A percentile compares a stretch with the other conserved stretches of the same genome.
Conservation (phyloP, 2,113 vertebrate species). For the Seriola quinqueradiata region DNA sequence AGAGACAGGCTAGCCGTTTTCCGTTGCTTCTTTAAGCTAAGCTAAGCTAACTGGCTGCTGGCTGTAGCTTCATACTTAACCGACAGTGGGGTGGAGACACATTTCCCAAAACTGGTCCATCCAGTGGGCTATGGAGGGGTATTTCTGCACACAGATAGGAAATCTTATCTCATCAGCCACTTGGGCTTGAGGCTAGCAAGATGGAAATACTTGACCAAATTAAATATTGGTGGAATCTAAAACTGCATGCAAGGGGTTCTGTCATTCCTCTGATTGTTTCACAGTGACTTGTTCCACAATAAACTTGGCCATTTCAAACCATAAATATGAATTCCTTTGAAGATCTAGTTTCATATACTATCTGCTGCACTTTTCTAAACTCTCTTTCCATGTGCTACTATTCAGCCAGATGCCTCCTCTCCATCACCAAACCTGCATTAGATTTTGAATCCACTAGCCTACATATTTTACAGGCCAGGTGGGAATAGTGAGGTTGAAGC, state of each 20-base stretch:
- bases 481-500: conserved; percentile 70
- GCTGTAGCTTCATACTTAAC: background rate
- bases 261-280: conserved; percentile 18
- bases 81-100: conserved; percentile 10
- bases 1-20: background rate
- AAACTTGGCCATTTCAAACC: conserved; percentile 44
- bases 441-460: conserved; percentile 48
- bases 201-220: conserved; percentile 58
- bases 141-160: conserved; percentile 56
- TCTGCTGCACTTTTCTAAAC: conserved; percentile 33
- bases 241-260: conserved; percentile 35
- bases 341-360: conserved; percentile 69
- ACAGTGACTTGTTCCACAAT: conserved; percentile 48
- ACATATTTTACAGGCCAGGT: conserved; percentile 68
- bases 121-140: conserved; percentile 31
- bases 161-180: conserved; percentile 63
- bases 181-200: conserved; percentile 49
- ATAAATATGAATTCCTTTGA: conserved; percentile 78
- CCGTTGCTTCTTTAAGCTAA: background rate
- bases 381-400: conserved; percentile 70
- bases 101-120: conserved; percentile 27
- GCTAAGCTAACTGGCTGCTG: background rate
- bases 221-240: conserved; percentile 58
- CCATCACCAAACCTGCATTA: conserved; percentile 49
- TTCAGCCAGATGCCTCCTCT: conserved; percentile 60